Base-by-base conservation (phyloP, 53 echinoderm and acorn worm species). In the Apostichopus leukothele region DNA sequence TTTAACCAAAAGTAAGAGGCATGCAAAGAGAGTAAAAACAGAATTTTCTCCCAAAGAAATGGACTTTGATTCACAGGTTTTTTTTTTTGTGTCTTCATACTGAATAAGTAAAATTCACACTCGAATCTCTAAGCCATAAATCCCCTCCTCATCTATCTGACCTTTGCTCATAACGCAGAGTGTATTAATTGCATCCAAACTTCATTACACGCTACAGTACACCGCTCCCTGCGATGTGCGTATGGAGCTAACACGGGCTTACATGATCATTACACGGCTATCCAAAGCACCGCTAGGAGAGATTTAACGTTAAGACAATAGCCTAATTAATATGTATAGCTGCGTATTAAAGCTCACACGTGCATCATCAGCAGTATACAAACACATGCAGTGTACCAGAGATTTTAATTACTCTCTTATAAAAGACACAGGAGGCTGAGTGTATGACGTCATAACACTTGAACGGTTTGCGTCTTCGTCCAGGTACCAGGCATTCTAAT, bases 171-270 rank as follows among this genome's bases (percentile, higher is more conserved):
- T 79, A 79, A 53, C 79, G 51, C 53, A 9, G 52, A 39, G 53
- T 50, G 19, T 59, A 81, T 52, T 81, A 59, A 81, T 81, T 55
- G 81, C 59, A 59, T n/a, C 81, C 55, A 21, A 81, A 55, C 20
- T 81, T 81, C 22, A 81, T 81, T 81, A 81, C 81, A 81, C 55
- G 54, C 54, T 54, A 81, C 71, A 18, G 18, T 19, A n/a, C 71
- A 18, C 71, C 5, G 20, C n/a, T 16, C 71, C 6, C 71, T 71
- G 71, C 21, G 18, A 14, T 39, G 39, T 39, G 39, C 39, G 39
- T 39, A 39, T 39, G 3, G 39, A 39, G 39, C 39, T 39, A 39
- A 39, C 39, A 39, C 39, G 3, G 39, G 39, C 39, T 39, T 39
- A 39, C 39, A 39, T 39, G 39, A 39, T 39, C 39, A 39, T 39